Conservation (phyloP, 2,888 invertebrate genomes). For the Mesoligia furuncula region DNA sequence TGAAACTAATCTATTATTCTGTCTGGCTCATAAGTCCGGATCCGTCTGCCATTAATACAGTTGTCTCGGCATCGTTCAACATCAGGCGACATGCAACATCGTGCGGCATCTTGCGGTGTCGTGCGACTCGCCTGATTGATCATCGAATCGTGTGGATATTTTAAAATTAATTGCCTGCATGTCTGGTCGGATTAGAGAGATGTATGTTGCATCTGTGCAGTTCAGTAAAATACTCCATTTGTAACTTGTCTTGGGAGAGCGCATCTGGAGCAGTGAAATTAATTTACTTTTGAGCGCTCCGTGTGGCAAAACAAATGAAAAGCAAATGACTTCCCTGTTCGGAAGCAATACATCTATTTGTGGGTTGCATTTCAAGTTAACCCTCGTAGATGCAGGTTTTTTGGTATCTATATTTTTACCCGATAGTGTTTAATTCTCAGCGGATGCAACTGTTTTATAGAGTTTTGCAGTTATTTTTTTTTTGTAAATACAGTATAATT, state of each 20-base stretch:
- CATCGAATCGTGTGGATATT: slow-evolving; percentile 52
- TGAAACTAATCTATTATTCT: slow-evolving; percentile 72
- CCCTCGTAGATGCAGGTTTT: not conserved
- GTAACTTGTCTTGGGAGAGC: slow-evolving; percentile 33
- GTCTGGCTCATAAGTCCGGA: slow-evolving; percentile 71
- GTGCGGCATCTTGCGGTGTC: slow-evolving; percentile 21
- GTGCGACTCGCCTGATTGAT: slow-evolving; percentile 58
- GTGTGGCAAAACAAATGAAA: slow-evolving; percentile 16
- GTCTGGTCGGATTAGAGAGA: slow-evolving; percentile 43
- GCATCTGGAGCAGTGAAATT: slow-evolving; percentile 25
- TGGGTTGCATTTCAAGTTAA: not conserved
- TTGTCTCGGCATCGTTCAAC: slow-evolving; percentile 54
- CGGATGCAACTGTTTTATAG: no score
- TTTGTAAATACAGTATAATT: not conserved
- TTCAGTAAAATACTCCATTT: slow-evolving; percentile 44
- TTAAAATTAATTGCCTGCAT: slow-evolving; percentile 59
- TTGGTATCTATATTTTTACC: not conserved
- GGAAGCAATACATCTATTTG: slow-evolving; percentile 1
- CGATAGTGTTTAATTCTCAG: not conserved
- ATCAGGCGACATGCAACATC: slow-evolving; percentile 32
- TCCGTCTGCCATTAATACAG: slow-evolving; percentile 70
- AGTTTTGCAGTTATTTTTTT: not conserved
- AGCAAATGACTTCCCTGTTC: slow-evolving; percentile 15
- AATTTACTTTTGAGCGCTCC: slow-evolving; percentile 18
- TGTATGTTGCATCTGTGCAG: slow-evolving; percentile 34